These are phyloP conservation scores for Tapirus terrestris DNA, from an alignment of 2,113 vertebrate species.

Conservation along the genomic window DNA sequence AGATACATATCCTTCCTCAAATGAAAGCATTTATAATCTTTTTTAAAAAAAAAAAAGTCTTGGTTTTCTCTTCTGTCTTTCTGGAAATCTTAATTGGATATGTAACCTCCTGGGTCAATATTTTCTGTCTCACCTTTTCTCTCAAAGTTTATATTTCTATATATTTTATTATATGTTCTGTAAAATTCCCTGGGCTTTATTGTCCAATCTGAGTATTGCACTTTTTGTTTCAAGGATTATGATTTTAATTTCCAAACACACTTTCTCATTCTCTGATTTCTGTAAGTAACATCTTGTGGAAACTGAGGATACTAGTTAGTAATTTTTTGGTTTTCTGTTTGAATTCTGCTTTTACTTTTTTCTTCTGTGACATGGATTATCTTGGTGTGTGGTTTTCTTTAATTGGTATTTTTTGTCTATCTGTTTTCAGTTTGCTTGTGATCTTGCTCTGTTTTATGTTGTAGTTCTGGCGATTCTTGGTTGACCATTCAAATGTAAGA, in stretches of 20 bases:
- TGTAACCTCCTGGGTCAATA: background rate
- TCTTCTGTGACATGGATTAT: background rate
- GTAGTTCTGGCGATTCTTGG: background rate
- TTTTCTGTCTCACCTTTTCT: background rate
- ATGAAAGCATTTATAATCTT: background rate
- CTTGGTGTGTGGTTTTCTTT: background rate
- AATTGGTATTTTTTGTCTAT: background rate
- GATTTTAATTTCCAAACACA: background rate
- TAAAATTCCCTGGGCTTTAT: conserved; percentile 8
- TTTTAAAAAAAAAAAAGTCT: background rate
- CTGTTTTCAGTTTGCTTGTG: background rate
- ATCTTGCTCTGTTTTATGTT: background rate
- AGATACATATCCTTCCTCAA: background rate
- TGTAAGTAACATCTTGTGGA: background rate
- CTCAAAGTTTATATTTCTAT: background rate
- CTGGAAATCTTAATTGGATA: conserved; percentile 37
- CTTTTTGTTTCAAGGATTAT: background rate
- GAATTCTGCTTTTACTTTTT: background rate
- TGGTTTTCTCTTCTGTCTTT: background rate
- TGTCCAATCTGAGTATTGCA: background rate
- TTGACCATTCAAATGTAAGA: too few species aligned
- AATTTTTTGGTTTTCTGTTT: background rate
- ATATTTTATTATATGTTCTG: background rate
- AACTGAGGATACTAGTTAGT: background rate
- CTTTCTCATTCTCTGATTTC: background rate